Evolutionary conservation across 2,888 invertebrate species (phyloP).

Genomic region (Azorinus chamasolen): DNA sequence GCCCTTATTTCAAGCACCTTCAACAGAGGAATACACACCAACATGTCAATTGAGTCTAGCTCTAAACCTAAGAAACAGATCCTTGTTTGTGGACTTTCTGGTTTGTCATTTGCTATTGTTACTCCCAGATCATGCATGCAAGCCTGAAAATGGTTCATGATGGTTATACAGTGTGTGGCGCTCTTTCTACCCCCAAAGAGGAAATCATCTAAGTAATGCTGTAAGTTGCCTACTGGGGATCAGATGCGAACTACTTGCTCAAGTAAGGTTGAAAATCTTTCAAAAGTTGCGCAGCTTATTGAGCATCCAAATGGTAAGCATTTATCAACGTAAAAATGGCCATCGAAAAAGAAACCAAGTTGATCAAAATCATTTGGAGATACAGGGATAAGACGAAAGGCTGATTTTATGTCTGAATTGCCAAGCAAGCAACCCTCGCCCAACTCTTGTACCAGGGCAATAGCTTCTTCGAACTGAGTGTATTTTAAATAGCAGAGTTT

Average conservation of each 20-base stretch:
- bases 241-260: constrained; percentile 3
- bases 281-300: constrained; percentile 22
- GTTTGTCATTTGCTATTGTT: constrained; percentile 22
- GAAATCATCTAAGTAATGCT: constrained; percentile 46
- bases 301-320: constrained; percentile 39
- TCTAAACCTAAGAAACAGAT: constrained; percentile 39
- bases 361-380: constrained; percentile 22
- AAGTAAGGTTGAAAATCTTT: constrained; percentile 26
- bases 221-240: background rate
- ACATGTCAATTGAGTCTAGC: constrained; percentile 26
- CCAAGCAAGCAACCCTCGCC: background rate
- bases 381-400: constrained; percentile 31
- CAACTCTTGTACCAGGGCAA: constrained; percentile 3
- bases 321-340: constrained; percentile 40
- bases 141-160: constrained; percentile 6
- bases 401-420: constrained; percentile 16
- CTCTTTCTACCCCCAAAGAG: constrained; percentile 20
- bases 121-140: constrained; percentile 8
- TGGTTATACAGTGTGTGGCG: background rate
- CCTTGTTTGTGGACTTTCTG: constrained; percentile 14
- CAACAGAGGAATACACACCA: constrained; percentile 22
- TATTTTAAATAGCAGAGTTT: constrained; percentile 7
- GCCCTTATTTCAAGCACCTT: constrained; percentile 21
- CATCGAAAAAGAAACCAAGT: constrained; percentile 37
- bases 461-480: constrained; percentile 9